These are phyloP conservation scores for Nebria ingens DNA, from an alignment of 1,140 invertebrate genomes.

Conservation along the genomic window DNA sequence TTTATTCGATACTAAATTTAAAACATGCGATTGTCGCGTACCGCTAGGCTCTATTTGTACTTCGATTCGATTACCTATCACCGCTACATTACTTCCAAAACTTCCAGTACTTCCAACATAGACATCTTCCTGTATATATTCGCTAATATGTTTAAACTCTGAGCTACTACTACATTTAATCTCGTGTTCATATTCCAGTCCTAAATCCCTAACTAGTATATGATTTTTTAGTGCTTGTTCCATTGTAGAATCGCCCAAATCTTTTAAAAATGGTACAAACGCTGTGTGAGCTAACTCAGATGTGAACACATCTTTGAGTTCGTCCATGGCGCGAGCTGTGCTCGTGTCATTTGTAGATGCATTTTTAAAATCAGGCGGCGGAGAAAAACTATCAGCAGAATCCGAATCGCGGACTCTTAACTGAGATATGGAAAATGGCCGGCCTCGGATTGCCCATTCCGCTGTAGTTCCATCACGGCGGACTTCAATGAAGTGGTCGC, in stretches of 20 bases:
- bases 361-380: constrained; percentile 26
- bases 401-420: constrained; percentile 24
- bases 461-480: constrained; percentile 41
- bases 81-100: constrained; percentile 68
- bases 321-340: constrained; percentile 49
- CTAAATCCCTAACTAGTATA: constrained; percentile 64
- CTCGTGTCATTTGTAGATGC: background rate
- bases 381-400: constrained; percentile 41
- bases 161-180: constrained; percentile 15
- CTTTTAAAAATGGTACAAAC: constrained; percentile 69
- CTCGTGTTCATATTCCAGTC: constrained; percentile 53
- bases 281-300: constrained; percentile 71
- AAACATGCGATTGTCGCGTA: constrained; percentile 35
- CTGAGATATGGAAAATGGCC: constrained; percentile 33
- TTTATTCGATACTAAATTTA: constrained; percentile 54
- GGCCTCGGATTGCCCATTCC: constrained; percentile 42
- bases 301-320: constrained; percentile 71
- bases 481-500: constrained; percentile 41
- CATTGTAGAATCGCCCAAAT: constrained; percentile 61
- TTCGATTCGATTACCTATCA: constrained; percentile 79
- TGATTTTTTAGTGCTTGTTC: constrained; percentile 65
- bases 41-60: constrained; percentile 39
- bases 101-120: constrained; percentile 42
- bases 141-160: constrained; percentile 11
- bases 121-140: constrained; percentile 16